A percentile compares a stretch with the other conserved stretches of the same genome.
Conservation (phyloP, 2,888 invertebrate genomes). For the Cremastinae sp. region DNA sequence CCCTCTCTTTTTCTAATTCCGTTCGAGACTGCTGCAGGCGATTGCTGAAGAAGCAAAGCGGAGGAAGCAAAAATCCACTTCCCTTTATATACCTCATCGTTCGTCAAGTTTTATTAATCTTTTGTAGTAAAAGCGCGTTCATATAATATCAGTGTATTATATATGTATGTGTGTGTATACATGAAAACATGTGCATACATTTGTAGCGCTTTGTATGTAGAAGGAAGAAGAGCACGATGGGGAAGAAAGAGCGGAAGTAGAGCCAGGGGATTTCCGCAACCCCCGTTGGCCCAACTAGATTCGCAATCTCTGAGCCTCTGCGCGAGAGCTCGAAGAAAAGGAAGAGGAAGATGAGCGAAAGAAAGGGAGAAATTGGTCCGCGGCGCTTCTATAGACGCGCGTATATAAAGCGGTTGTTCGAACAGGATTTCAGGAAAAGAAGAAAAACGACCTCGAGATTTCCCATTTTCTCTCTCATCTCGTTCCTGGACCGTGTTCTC, state of each 20-base stretch:
- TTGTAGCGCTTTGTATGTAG: not conserved
- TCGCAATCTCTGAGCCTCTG: not conserved
- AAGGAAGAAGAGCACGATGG: conserved; percentile 15
- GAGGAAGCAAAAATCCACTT: conserved; percentile 63
- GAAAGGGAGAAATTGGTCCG: conserved; percentile 13
- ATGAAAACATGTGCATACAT: conserved; percentile 15
- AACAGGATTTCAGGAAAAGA: conserved; percentile 41
- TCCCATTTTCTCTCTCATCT: conserved; percentile 60
- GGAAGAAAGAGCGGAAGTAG: conserved; percentile 20
- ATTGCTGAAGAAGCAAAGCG: conserved; percentile 1
- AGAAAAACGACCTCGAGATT: conserved; percentile 66
- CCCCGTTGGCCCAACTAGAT: conserved; percentile 28
- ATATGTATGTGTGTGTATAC: conserved; percentile 55
- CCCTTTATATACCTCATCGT: conserved; percentile 63
- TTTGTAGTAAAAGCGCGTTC: conserved; percentile 62
- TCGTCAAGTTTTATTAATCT: conserved; percentile 44
- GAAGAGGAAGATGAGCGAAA: conserved; percentile 20
- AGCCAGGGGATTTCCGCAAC: conserved; percentile 33
- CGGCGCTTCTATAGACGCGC: not conserved
- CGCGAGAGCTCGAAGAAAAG: conserved; percentile 3
- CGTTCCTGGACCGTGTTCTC: not conserved
- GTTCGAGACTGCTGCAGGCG: not conserved
- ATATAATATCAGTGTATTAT: conserved; percentile 52
- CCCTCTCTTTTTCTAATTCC: conserved; percentile 9
- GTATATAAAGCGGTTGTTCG: conserved; percentile 20